Evolutionary conservation across 2,797 vertebrate species (phyloP), one percentile per base, ranked within the genome.

Genomic region (Molossus molossus): DNA sequence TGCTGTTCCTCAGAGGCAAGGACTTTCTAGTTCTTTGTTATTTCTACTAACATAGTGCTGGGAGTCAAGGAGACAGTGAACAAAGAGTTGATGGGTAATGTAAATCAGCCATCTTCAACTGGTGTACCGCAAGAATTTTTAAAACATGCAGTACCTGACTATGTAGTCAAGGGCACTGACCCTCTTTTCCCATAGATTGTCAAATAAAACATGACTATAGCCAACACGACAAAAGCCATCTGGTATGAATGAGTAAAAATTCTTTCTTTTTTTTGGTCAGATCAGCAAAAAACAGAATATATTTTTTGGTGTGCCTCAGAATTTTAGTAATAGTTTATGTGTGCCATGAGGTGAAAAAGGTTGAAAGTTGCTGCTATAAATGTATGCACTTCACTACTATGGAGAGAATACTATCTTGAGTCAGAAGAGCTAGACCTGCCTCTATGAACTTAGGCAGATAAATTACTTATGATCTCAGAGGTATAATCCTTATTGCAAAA

Each of bases 31-130:
- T 79, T 87, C 45, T 7, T 70, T 75, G 60, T 76, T 57, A 40
- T 94, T 95, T 95, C 81, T 5, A 57, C 65, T 89, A 29, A 89
- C 18, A 53, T 55, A 89, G 23, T 64, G 17, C 37, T 82, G 40
- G 20, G 17, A 76, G 27, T 55, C 77, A 64, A 88, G 70, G 0
- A 73, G 58, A 25, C n/a, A 15, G 60, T 57, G 23, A 77, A 37
- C 62, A 18, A 67, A n/a, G 55, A 72, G 29, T 45, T n/a, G 64
- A 76, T 27, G 23, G n/a, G 53, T 53, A 53, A 10, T 53, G 12
- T 53, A 53, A 53, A 53, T 53, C 50, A 53, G 50, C 50, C 50
- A 53, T 53, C 50, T 53, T 53, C 50, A 53, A 53, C 50, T 53
- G 50, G 50, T 13, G 12, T 53, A 13, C 6, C 12, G 50, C 12